These are phyloP conservation scores for Cryptoprocta ferox DNA, from an alignment of 2,797 vertebrate species.

Conservation along the genomic window DNA sequence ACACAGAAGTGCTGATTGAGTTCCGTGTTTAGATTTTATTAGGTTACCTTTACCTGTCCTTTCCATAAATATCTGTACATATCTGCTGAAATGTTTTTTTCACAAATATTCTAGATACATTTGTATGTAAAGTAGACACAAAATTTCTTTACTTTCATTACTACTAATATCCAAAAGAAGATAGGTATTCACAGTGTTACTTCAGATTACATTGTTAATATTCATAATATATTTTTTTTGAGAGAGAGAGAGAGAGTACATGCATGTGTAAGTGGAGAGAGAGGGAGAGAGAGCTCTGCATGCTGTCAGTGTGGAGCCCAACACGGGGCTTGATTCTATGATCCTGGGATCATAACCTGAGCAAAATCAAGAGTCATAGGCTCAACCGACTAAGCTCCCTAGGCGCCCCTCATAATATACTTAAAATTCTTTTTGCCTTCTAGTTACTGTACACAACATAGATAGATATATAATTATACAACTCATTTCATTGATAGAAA, in stretches of 20 bases:
- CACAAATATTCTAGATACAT: not conserved
- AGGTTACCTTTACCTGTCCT: not conserved
- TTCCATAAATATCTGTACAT: not conserved
- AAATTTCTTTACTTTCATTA: constrained; percentile 1
- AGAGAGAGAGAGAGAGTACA: no score
- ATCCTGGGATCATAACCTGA: no score
- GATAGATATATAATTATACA: not conserved
- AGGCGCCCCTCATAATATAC: not conserved
- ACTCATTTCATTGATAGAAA: not conserved
- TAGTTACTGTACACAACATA: not conserved
- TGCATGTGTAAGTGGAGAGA: no score
- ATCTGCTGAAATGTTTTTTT: constrained; percentile 27
- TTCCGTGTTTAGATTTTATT: not conserved
- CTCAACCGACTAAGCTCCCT: no score
- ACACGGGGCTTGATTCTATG: no score
- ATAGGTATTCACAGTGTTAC: not conserved
- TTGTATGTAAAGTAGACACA: constrained; percentile 27
- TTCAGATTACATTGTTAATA: not conserved
- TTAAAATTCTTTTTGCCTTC: not conserved
- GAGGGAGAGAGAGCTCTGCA: no score
- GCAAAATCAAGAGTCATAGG: no score
- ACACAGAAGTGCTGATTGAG: not conserved
- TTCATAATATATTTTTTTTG: no score
- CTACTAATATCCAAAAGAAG: not conserved
- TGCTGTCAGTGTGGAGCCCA: no score